phyloP scores from a whole-genome alignment of 2,797 vertebrate species.

The Alca torda region DNA sequence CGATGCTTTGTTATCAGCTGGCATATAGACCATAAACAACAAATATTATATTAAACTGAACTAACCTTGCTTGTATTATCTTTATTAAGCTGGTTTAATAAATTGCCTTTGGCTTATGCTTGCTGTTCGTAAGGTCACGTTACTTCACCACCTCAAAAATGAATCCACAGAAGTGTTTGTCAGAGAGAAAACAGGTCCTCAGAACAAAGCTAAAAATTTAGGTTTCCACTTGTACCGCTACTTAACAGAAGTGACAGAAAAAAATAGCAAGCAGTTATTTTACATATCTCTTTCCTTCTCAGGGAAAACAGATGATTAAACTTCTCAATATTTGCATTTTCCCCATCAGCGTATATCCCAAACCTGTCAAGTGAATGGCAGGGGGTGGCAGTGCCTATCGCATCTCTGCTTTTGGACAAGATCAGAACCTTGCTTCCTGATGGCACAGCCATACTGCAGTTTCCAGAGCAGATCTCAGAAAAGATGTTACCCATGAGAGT shows the following conservation, averaged over 20 bases:
- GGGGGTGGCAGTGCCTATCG: not conserved
- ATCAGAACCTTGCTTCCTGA: not conserved
- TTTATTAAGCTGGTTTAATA: not conserved
- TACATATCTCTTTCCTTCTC: not conserved
- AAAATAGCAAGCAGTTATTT: not conserved
- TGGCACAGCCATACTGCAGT: not conserved
- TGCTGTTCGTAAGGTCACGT: not conserved
- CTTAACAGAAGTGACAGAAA: not conserved
- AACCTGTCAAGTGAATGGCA: not conserved
- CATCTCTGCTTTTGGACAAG: not conserved
- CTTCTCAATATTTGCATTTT: conserved; percentile 33
- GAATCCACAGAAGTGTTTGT: not conserved
- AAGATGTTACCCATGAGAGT: not conserved
- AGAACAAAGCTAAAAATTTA: not conserved
- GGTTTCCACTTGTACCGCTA: not conserved
- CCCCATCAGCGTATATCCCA: not conserved
- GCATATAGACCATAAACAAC: not conserved
- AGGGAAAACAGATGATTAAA: conserved; percentile 34
- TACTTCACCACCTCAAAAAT: not conserved
- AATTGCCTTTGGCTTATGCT: not conserved
- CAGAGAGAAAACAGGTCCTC: not conserved
- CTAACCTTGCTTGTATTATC: not conserved
- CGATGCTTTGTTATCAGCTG: not conserved
- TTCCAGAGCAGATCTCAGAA: not conserved
- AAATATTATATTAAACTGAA: not conserved